Evolutionary conservation across 2,888 invertebrate species (phyloP).

Genomic region (Macrosoma leucophasiata): DNA sequence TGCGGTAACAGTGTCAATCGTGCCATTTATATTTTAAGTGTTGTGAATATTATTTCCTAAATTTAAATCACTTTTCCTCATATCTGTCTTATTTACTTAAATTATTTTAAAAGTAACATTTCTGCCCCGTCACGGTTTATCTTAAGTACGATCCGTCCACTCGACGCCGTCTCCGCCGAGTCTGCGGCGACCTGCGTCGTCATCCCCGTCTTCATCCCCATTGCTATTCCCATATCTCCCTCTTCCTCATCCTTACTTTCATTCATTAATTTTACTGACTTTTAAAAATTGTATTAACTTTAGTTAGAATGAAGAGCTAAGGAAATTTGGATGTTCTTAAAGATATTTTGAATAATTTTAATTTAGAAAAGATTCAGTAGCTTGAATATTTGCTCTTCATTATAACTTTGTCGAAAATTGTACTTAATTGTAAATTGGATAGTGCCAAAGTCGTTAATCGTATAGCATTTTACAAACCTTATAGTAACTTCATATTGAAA

Average conservation of each 20-base stretch:
- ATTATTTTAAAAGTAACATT: conserved; percentile 14
- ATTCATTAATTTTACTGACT: too few relatives aligned
- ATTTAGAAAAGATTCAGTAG: too few relatives aligned
- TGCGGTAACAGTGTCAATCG: background rate
- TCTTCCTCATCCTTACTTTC: background rate
- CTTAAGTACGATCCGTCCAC: conserved; percentile 57
- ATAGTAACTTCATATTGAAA: conserved; percentile 26
- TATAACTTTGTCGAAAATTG: too few relatives aligned
- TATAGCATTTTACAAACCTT: conserved; percentile 9
- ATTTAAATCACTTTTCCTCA: conserved; percentile 9
- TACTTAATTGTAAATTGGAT: conserved; percentile 15
- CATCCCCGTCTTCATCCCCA: conserved; percentile 16
- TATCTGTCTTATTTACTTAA: conserved; percentile 1
- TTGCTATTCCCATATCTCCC: conserved; percentile 8
- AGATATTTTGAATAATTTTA: too few relatives aligned
- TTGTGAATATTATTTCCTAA: conserved; percentile 11
- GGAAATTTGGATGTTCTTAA: too few relatives aligned
- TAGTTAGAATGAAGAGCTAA: too few relatives aligned
- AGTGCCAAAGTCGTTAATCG: conserved; percentile 13
- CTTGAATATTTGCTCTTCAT: too few relatives aligned
- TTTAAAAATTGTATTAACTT: too few relatives aligned
- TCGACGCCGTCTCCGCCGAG: conserved; percentile 32
- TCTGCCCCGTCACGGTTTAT: conserved; percentile 28
- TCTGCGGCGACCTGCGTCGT: conserved; percentile 12
- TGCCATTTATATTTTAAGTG: background rate